These are phyloP conservation scores for Corythaeola cristata DNA, from an alignment of 2,113 vertebrate genomes.

Conservation along the genomic window DNA sequence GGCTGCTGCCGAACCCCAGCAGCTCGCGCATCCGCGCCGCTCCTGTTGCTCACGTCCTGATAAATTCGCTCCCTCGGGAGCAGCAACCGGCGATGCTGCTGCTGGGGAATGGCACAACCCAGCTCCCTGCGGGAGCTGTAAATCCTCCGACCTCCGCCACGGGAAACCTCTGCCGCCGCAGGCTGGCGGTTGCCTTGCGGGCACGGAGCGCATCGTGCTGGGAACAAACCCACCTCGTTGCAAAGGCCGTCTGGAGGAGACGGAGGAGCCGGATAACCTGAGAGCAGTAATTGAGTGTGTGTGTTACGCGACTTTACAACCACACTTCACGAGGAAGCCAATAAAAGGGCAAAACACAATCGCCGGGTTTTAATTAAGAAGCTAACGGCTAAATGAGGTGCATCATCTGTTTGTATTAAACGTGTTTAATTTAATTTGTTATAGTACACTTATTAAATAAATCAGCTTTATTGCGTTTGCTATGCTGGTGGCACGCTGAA, in stretches of 20 bases:
- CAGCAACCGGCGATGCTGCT: background rate
- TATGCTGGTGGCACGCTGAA: background rate
- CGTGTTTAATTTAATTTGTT: background rate
- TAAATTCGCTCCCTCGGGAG: background rate
- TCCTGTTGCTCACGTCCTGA: background rate
- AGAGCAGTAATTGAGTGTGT: background rate
- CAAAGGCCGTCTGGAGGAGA: background rate
- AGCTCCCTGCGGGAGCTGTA: background rate
- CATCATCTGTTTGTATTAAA: background rate
- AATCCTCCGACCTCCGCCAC: background rate
- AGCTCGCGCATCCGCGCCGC: background rate
- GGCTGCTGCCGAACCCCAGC: background rate
- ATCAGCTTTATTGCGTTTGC: conserved; percentile 11
- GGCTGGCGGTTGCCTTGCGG: background rate
- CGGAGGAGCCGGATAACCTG: background rate
- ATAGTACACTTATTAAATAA: background rate
- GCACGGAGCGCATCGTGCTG: fast-evolving
- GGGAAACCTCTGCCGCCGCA: background rate
- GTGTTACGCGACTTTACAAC: background rate
- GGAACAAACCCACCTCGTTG: background rate
- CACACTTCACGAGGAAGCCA: background rate
- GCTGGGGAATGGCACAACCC: background rate
- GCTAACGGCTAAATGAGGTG: background rate
- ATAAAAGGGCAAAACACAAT: background rate
- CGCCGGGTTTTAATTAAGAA: background rate